Base-by-base conservation (phyloP, 2,113 vertebrate species). In the Oryctolagus cuniculus region DNA sequence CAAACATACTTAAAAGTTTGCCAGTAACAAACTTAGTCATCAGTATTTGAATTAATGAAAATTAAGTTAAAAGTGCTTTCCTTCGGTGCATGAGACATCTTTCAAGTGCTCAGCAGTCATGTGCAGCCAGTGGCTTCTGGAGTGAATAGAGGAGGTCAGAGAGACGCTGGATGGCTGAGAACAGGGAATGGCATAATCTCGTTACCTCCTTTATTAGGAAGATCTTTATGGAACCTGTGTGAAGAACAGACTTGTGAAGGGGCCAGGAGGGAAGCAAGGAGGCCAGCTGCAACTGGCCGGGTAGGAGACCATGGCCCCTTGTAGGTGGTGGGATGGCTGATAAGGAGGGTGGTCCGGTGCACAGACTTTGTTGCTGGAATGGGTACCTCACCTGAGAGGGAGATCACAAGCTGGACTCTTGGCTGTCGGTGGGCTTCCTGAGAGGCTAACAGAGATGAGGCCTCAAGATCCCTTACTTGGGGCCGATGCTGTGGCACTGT, bases 371-470 rank as follows among this genome's bases (percentile, higher is more conserved):
- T 27, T 38, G 13, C 79, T 38, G 25, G 38, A 38, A 27, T 17
- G 10, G 79, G 19, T 8, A 15, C 38, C 34, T 38, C 58, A 64
- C 21, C 25, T 29, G 36, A 82, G 34, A 31, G 36, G 19, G 44
- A 49, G n/a, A 34, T 44, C 53, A 44, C 36, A 27, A 74, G 55
- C 64, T 8, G 2, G 34, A 34, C 27, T 2, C 0, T 34, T 27
- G 36, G 53, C 34, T 6, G 34, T 2, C 0, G 36, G 27, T 0
- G 10, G 16, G 21, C 16, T 16, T n/a, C 21, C 15, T 19, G 22
- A 51, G 63, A 69, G 3, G 4, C 22, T 3, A 44, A 77, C n/a
- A n/a, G n/a, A n/a, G n/a, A n/a, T n/a, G n/a, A n/a, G n/a, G n/a
- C n/a, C n/a, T n/a, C n/a, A n/a, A n/a, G n/a, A n/a, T n/a, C n/a